Percentiles rank a stretch among this genome's conserved stretches.
Evolutionary conservation across 2,888 invertebrate genomes (phyloP).

Genomic region (Perithous albicinctus): DNA sequence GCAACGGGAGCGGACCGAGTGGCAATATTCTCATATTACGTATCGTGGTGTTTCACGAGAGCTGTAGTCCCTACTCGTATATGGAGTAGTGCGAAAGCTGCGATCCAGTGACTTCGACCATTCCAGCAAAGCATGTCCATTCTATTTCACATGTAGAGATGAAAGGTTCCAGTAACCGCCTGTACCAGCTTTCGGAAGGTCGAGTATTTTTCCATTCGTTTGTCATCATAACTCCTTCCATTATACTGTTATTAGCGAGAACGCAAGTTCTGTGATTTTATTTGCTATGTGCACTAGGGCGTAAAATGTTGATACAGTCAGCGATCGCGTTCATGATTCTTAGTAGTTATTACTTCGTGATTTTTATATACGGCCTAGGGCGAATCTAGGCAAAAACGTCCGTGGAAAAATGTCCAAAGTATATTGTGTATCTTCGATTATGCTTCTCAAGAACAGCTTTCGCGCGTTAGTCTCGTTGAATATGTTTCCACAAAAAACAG

Average conservation of each 20-base stretch:
- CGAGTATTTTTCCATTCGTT: slow-evolving; percentile 14
- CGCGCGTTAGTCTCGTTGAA: no score
- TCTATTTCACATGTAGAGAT: not conserved
- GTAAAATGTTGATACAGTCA: no score
- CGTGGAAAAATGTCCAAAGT: no score
- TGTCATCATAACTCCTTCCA: not conserved
- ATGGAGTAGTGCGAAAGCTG: not conserved
- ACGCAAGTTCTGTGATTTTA: not conserved
- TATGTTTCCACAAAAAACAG: no score
- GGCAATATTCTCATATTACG: slow-evolving; percentile 39
- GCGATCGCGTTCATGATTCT: no score
- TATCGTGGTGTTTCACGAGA: not conserved
- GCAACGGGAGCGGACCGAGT: not conserved
- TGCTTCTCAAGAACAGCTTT: no score
- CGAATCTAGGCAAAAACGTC: no score
- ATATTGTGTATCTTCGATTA: no score
- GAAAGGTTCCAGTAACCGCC: not conserved
- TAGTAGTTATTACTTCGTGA: no score
- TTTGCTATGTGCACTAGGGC: no score
- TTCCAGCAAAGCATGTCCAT: not conserved
- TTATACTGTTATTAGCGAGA: not conserved
- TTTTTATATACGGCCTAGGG: no score
- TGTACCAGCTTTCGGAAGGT: not conserved
- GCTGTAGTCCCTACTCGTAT: not conserved
- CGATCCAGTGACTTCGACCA: not conserved